Conservation (phyloP, 2,888 invertebrate genomes). For the Xanthorhoe spadicearia region DNA sequence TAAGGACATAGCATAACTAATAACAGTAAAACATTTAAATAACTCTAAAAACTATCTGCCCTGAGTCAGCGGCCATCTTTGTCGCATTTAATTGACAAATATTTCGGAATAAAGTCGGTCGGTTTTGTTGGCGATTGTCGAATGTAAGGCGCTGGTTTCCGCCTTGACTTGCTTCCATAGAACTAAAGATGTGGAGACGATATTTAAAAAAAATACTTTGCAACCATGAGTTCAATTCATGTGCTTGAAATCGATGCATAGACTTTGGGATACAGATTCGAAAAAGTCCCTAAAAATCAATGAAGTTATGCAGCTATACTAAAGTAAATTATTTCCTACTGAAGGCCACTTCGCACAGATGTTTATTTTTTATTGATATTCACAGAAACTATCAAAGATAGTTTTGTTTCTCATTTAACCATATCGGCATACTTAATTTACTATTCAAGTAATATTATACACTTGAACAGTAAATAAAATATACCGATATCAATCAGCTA, state of each 20-base stretch:
- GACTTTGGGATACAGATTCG: not conserved
- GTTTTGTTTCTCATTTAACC: no score
- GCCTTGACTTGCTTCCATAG: conserved; percentile 49
- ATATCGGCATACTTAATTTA: no score
- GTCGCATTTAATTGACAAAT: conserved; percentile 76
- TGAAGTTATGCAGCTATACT: not conserved
- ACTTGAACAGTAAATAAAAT: no score
- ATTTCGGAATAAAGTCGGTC: conserved; percentile 51
- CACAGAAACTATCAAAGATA: no score
- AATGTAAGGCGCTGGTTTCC: conserved; percentile 62
- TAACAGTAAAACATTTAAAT: conserved; percentile 69
- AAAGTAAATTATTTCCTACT: not conserved
- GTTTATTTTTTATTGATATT: no score
- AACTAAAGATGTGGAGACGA: conserved; percentile 25
- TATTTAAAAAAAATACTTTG: not conserved
- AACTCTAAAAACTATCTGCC: conserved; percentile 50
- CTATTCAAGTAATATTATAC: no score
- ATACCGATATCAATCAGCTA: no score
- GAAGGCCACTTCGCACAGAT: no score
- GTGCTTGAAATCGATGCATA: not conserved
- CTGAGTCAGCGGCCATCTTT: conserved; percentile 62
- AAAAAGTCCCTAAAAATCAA: not conserved
- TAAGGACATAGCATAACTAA: conserved; percentile 40
- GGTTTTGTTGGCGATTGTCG: conserved; percentile 55
- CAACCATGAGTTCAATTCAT: not conserved